These are phyloP conservation scores for Episyrphus balteatus DNA, from an alignment of 1,140 invertebrate genomes.

Conservation along the genomic window DNA sequence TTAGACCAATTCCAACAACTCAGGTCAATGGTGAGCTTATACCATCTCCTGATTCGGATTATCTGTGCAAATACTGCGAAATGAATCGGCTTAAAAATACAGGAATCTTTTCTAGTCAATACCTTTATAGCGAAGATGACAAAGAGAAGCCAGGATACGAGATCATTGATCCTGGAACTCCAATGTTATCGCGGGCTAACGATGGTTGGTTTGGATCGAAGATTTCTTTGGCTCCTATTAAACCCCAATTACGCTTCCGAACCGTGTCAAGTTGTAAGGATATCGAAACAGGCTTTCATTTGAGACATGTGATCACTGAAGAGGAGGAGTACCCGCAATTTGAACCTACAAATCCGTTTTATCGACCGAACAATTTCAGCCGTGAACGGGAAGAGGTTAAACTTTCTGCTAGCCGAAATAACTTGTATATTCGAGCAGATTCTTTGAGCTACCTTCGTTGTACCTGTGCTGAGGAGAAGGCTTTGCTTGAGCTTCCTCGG, in stretches of 20 bases:
- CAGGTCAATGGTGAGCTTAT: neutral
- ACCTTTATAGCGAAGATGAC: slow-evolving; percentile 54
- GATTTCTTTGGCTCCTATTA: slow-evolving; percentile 21
- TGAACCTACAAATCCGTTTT: slow-evolving; percentile 11
- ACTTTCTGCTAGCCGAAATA: neutral
- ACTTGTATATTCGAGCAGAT: neutral
- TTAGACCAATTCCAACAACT: slow-evolving; percentile 3
- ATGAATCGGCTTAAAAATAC: slow-evolving; percentile 21
- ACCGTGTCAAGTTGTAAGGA: slow-evolving; percentile 30
- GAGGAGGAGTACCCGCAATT: slow-evolving; percentile 7
- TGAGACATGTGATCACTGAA: slow-evolving; percentile 19
- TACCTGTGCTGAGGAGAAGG: slow-evolving; percentile 19
- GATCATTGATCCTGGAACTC: slow-evolving; percentile 50
- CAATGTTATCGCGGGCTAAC: slow-evolving; percentile 53
- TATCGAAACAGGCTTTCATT: slow-evolving; percentile 13
- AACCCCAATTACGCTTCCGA: slow-evolving; percentile 17
- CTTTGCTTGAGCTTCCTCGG: slow-evolving; percentile 3
- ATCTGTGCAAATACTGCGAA: slow-evolving; percentile 28
- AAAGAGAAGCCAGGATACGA: slow-evolving; percentile 47
- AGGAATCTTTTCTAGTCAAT: slow-evolving; percentile 50
- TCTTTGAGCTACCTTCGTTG: slow-evolving; percentile 10
- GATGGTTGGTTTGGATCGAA: slow-evolving; percentile 50
- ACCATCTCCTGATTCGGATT: slow-evolving; percentile 4
- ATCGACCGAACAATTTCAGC: slow-evolving; percentile 27
- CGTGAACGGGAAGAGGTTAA: slow-evolving; percentile 22